Evolutionary conservation across 2,113 vertebrate species (phyloP).

Genomic region (Corythaeola cristata): DNA sequence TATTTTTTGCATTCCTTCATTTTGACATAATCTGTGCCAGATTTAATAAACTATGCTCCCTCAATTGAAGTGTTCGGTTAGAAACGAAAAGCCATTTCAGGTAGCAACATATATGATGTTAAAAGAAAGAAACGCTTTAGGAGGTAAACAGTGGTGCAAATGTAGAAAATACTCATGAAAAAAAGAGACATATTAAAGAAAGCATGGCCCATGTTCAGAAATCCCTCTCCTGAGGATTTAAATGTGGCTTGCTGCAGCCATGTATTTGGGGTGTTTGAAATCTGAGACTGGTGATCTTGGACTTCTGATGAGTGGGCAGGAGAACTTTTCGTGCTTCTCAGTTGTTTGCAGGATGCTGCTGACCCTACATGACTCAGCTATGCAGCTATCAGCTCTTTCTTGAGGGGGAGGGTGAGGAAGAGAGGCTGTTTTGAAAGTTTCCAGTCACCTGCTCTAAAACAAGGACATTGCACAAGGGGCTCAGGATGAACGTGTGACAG

Average conservation of each 20-base stretch:
- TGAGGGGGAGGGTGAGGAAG: background rate
- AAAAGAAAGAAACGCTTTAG: background rate
- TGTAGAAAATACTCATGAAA: background rate
- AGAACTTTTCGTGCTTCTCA: background rate
- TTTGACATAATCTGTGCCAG: background rate
- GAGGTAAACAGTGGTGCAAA: background rate
- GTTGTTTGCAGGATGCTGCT: background rate
- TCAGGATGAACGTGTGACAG: background rate
- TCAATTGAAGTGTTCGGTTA: background rate
- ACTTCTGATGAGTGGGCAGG: background rate
- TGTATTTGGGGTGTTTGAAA: background rate
- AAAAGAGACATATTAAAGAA: background rate
- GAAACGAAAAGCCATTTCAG: background rate
- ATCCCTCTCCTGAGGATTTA: background rate
- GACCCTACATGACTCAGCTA: background rate
- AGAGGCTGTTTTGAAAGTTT: background rate
- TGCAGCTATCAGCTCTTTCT: background rate
- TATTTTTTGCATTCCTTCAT: background rate
- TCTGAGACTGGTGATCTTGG: background rate
- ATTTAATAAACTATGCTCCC: fast-evolving
- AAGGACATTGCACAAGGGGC: background rate
- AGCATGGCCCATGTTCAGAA: background rate
- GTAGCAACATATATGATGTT: background rate
- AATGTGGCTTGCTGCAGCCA: background rate
- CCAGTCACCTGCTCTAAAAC: background rate